Evolutionary conservation across 2,113 vertebrate genomes (phyloP), one percentile per base, ranked within the genome.

Genomic region (Geothlypis trichas): DNA sequence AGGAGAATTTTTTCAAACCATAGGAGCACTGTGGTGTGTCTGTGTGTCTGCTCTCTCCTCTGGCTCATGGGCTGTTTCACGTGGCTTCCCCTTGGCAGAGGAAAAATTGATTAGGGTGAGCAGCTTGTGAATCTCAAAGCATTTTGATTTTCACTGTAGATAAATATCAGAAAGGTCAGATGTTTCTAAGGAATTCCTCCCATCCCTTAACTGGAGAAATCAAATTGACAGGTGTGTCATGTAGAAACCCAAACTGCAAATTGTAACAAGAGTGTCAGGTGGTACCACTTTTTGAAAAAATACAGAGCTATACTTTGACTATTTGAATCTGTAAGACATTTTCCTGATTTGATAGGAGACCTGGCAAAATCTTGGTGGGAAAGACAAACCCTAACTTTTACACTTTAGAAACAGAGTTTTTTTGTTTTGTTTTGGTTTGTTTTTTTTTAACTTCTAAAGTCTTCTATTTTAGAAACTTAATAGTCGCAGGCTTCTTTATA

Each of bases 121-220:
- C 54, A 69, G 66, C 41, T 65, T 10, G 12, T 57, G 81, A 93
- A 89, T 79, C 31, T 88, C 17, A 17, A 57, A 69, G 33, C 13
- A 41, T 87, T 92, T 71, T 54, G 63, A 83, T 49, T 82, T 95
- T 78, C 52, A 51, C 27, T 92, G 93, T 94, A 89, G 84, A 35
- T 80, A 94, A 89, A n/a, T 72, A 89, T 31, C 74, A 89, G 44
- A 68, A 95, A 96, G 71, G 73, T 93, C 93, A 95, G 49, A 58
- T 28, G 41, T 5, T 80, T 96, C 55, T 92, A 51, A 84, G 31
- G 57, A 75, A 80, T 47, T 80, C 33, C 19, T 93, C 47, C 35
- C 7, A 7, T 83, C 12, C 27, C 33, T 68, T 81, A 90, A 65
- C 41, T 33, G 47, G 30, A 89, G 52, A 92, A 96, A 96, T 87